Conservation (phyloP, 2,888 invertebrate species). For the Teinopalpus imperialis region DNA sequence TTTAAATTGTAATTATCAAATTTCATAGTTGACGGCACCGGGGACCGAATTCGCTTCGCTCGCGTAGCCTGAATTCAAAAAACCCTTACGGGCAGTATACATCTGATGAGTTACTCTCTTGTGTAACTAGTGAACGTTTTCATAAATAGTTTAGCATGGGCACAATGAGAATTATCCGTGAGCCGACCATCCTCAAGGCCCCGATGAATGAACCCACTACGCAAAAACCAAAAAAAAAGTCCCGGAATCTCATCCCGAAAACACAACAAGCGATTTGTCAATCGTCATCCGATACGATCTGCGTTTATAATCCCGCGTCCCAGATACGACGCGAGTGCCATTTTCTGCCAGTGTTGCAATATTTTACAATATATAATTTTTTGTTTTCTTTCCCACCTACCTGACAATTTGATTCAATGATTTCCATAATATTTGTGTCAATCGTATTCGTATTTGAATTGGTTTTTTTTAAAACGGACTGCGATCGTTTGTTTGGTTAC, state of each 20-base stretch:
- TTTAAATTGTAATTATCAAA: too few relatives aligned
- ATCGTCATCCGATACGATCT: conserved; percentile 36
- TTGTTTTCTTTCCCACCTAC: conserved; percentile 12
- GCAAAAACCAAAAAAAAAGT: not conserved
- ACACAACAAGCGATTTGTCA: conserved; percentile 34
- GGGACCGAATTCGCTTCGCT: too few relatives aligned
- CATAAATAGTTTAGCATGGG: conserved; percentile 14
- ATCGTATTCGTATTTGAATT: conserved; percentile 12
- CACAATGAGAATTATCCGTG: conserved; percentile 11
- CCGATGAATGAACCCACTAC: not conserved
- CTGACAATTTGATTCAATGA: conserved; percentile 7
- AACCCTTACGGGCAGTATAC: too few relatives aligned
- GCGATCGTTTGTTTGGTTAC: not conserved
- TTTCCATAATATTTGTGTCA: conserved; percentile 13
- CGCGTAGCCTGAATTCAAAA: too few relatives aligned
- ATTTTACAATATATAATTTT: conserved; percentile 22
- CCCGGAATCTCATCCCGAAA: not conserved
- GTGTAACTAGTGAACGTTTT: not conserved
- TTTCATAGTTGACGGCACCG: too few relatives aligned
- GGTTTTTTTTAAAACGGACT: not conserved
- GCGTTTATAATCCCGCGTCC: conserved; percentile 43
- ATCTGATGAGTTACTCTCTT: too few relatives aligned
- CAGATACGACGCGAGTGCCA: conserved; percentile 42
- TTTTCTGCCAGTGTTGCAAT: conserved; percentile 13
- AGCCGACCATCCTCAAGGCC: not conserved